Evolutionary conservation across 2,888 invertebrate species (phyloP), one percentile per base, ranked within the genome.

Genomic region (Mystacides longicornis): DNA sequence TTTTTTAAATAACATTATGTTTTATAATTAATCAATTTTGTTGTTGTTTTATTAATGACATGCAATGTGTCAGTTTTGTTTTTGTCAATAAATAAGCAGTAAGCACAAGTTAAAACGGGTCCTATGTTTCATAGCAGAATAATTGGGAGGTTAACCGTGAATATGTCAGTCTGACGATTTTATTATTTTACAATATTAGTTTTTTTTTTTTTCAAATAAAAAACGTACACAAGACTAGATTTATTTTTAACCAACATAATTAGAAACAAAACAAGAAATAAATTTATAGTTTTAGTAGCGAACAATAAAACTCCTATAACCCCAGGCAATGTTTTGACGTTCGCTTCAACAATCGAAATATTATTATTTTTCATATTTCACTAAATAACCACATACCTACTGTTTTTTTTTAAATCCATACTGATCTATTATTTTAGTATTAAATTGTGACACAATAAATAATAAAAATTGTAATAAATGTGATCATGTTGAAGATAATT

Each of bases 121-220:
- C n/a, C n/a, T n/a, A n/a, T n/a, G n/a, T n/a, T n/a, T n/a, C n/a
- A n/a, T n/a, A n/a, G n/a, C n/a, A 37, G 14, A n/a, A 37, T 37
- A 37, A 37, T 37, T 37, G 37, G 37, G 37, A 37, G 14, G 37
- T 37, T 37, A 37, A 37, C 37, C 37, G 16, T 37, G 37, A 37
- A 14, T 7, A 7, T 37, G 16, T 14, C 16, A 16, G 14, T 16
- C 14, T n/a, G 16, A 37, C 16, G 4, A 14, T 37, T 37, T 37
- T 37, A 37, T 37, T 37, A n/a, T n/a, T n/a, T 14, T 4, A 37
- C 37, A 37, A 37, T 37, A 37, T 27, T 7, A 7, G 5, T 7
- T 37, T 37, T 37, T 37, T n/a, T 14, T 16, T 37, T 14, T 37
- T 4, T n/a, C 37, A 37, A 7, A 37, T 14, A 16, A 37, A 37